Base-by-base conservation (phyloP, 1,140 invertebrate genomes). In the Macrocentrus cingulum region DNA sequence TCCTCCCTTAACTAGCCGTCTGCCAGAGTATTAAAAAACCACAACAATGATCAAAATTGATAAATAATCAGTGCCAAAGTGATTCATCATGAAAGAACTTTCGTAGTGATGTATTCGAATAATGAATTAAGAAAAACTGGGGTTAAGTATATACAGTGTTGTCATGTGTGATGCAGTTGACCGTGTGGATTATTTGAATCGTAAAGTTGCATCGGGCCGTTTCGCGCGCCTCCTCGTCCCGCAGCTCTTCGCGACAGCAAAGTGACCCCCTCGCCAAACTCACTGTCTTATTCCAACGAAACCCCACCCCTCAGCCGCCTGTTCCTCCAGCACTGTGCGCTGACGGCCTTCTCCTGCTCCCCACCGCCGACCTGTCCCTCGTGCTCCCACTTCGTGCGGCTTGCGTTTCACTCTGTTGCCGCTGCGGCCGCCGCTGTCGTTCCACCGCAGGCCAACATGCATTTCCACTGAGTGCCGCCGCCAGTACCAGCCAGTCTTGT, bases 401-500 rank as follows among this genome's bases (percentile, higher is more conserved):
- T 48, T 45, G 18, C 53, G 23, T 56, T 42, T 45, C 34, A 41
- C 23, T 51, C 53, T 13, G 41, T 45, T 39, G 50, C 45, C 58
- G 49, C 22, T 37, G 19, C 46, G 25, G 49, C 48, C 51, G 41
- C 41, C 59, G 55, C 34, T 37, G 39, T 58, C 51, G 25, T 41
- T 50, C 44, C 34, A 37, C 49, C 64, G 56, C 58, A 34, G 44
- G 52, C 58, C 57, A 64, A 64, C 65, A 57, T 66, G 69, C 66
- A 71, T 59, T 68, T 60, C 64, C 61, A 63, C 65, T 56, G 63
- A 59, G 64, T 64, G 67, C 58, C 64, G 64, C 52, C 51, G 69
- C 66, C 66, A 66, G 66, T 69, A 66, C 59, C 62, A 63, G 9
- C 25, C 25, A 49, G 63, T 50, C 69, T 66, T 74, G 70, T 74